Base-by-base conservation (phyloP, 2,888 invertebrate genomes). In the Portevinia maculata region DNA sequence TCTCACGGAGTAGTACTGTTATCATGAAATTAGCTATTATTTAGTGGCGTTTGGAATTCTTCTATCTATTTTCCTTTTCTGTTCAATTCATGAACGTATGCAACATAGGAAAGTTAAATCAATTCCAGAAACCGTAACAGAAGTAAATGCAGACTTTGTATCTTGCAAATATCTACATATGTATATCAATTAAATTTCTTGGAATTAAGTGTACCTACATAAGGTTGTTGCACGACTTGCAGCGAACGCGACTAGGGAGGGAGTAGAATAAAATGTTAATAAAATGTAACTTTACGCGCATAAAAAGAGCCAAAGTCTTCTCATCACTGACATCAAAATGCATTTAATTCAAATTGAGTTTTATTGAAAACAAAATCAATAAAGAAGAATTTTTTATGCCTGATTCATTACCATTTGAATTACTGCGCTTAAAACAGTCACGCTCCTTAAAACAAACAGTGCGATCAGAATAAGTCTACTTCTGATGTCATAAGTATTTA, bases 1-100 rank as follows among this genome's bases (percentile, higher is more conserved):
- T 70, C 70, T 48, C 70, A 70, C 70, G 59, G 30, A 70, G 59
- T 60, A 41, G 50, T 69, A 57, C 70, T 52, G 57, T 59, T 50
- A 60, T 37, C 32, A 52, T 57, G 53, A 21, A 64, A 50, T 64
- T 19, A 39, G 64, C 39, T 52, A 64, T 15, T 37, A 34, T 9
- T 32, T 5, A 53, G 32, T 32, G 37, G 6, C 39, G 24, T 44
- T 9, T 32, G 41, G 30, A 44, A 13, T 13, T 39, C 1, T 6
- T 37, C 6, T 1, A 13, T 15, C 15, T 39, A 1, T 9, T 32
- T 32, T 32, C 8, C 37, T 3, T 13, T 3, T 28, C 52, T 34
- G 9, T 28, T 4, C 4, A 24, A 24, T 5, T 24, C 24, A 24
- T 24, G 24, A 24, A 19, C 8, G 3, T 4, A 37, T 37, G 53